These are phyloP conservation scores for Callionymus lyra DNA, from an alignment of 2,113 vertebrate species.

Conservation along the genomic window DNA sequence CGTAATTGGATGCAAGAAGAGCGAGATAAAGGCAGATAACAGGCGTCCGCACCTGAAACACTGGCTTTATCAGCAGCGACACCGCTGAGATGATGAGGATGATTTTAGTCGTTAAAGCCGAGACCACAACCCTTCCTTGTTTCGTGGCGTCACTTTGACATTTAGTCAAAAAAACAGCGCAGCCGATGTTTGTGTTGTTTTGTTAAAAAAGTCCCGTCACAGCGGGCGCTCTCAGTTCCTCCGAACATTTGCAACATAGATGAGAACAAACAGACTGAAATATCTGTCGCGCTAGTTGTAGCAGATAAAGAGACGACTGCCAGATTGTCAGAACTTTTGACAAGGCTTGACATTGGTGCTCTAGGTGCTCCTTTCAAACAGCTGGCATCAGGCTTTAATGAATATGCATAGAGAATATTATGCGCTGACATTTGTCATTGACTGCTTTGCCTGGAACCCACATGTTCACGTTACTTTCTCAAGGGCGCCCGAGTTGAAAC, in stretches of 20 bases:
- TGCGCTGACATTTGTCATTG: conserved; percentile 37
- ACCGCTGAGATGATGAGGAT: conserved; percentile 18
- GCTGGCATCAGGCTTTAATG: conserved; percentile 44
- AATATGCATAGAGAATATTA: conserved; percentile 40
- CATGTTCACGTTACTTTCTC: conserved; percentile 27
- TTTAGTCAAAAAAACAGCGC: conserved; percentile 22
- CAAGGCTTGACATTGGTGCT: conserved; percentile 34
- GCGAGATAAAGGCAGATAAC: conserved; percentile 17
- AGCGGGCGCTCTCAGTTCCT: conserved; percentile 7
- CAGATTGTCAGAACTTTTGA: conserved; percentile 20
- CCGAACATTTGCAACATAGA: conserved; percentile 4
- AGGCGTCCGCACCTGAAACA: conserved; percentile 17
- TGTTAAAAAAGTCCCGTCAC: conserved; percentile 20
- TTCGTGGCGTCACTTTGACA: conserved; percentile 44
- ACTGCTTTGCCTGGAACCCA: conserved; percentile 28
- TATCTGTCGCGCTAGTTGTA: conserved; percentile 2
- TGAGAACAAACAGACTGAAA: background rate
- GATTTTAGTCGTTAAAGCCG: conserved; percentile 36
- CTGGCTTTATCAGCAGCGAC: conserved; percentile 22
- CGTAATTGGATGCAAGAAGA: conserved; percentile 52
- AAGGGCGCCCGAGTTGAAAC: conserved; percentile 10
- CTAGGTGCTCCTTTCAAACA: conserved; percentile 40
- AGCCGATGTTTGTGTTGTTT: conserved; percentile 23
- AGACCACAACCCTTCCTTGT: conserved; percentile 36
- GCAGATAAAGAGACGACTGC: conserved; percentile 2